phyloP scores from a whole-genome alignment of 2,113 vertebrate species.

The Halichoeres trimaculatus region DNA sequence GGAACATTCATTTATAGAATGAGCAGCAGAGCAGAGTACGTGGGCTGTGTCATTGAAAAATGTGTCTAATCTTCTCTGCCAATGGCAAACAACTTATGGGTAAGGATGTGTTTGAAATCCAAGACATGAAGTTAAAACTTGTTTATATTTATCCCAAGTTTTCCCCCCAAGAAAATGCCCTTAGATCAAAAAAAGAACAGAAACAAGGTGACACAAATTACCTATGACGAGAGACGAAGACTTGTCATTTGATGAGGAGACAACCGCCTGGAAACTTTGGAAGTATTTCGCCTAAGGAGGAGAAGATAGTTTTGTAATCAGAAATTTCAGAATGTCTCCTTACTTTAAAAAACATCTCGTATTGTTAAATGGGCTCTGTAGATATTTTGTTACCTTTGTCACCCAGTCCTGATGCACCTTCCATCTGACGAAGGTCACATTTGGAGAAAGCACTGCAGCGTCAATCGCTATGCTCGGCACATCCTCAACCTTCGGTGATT shows the following conservation, averaged over 20 bases:
- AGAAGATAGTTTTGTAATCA: slow-evolving; percentile 9
- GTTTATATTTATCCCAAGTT: no score
- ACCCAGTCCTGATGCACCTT: slow-evolving; percentile 84
- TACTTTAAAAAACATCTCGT: background rate
- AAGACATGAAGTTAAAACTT: no score
- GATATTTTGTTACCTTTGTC: slow-evolving; percentile 71
- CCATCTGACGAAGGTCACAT: slow-evolving; percentile 80
- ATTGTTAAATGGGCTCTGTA: background rate
- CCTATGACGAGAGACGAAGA: slow-evolving; percentile 79
- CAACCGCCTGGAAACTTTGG: slow-evolving; percentile 74
- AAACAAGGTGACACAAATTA: slow-evolving; percentile 41
- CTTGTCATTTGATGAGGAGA: slow-evolving; percentile 83
- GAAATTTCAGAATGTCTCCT: background rate
- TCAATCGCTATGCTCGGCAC: slow-evolving; percentile 80
- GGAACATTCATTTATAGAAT: no score
- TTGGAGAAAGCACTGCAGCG: slow-evolving; percentile 66
- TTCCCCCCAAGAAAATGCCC: no score
- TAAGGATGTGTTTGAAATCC: no score
- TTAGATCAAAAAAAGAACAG: no score
- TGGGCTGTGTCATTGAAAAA: no score
- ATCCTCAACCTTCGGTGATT: slow-evolving; percentile 78
- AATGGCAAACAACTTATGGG: no score
- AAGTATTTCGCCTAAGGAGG: slow-evolving; percentile 84
- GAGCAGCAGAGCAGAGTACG: no score
- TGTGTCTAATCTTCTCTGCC: no score